Evolutionary conservation across 2,888 invertebrate species (phyloP).

Genomic region (Meteorus colon): DNA sequence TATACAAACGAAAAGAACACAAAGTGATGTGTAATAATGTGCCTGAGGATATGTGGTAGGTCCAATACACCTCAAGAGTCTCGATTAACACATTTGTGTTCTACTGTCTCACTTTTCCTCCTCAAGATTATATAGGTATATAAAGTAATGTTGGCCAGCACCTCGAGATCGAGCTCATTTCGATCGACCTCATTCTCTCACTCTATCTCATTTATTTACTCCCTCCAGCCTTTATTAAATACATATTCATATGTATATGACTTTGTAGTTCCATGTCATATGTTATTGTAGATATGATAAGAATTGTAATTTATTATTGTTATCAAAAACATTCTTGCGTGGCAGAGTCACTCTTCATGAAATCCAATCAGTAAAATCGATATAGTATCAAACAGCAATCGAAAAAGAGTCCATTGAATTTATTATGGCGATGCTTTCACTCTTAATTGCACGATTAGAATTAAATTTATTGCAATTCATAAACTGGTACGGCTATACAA

Average conservation of each 20-base stretch:
- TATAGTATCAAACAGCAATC: background rate
- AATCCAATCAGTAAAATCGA: background rate
- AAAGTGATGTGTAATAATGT: constrained; percentile 4
- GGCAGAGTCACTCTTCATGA: background rate
- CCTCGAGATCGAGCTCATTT: background rate
- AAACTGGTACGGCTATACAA: background rate
- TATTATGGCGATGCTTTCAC: background rate
- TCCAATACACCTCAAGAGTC: constrained; percentile 42
- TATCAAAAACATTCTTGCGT: background rate
- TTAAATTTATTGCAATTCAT: background rate
- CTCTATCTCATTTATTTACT: background rate
- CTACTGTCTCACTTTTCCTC: constrained; percentile 25
- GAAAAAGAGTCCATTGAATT: background rate
- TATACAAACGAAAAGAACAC: background rate
- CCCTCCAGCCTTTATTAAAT: background rate
- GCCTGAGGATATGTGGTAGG: constrained; percentile 41
- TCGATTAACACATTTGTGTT: constrained; percentile 52
- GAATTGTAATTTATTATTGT: background rate
- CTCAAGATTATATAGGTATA: background rate
- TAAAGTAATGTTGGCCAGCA: background rate
- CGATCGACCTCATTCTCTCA: background rate
- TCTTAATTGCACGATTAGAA: background rate
- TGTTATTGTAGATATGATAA: background rate
- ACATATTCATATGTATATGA: background rate
- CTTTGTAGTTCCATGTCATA: background rate